Evolutionary conservation across 1,140 invertebrate genomes (phyloP).

Genomic region (Saccostrea cuccullata): DNA sequence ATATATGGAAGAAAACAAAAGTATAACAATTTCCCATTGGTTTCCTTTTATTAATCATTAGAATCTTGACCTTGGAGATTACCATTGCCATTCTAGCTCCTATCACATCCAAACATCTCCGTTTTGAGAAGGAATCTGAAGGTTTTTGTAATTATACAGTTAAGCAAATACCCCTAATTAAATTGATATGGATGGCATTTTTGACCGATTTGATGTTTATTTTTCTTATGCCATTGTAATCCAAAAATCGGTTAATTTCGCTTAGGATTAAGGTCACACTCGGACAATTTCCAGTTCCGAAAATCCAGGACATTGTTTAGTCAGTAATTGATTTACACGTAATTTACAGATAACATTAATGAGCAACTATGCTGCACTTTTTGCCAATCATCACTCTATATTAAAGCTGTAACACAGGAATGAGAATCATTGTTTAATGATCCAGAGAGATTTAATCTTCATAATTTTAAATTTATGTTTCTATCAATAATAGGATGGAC

Average conservation of each 20-base stretch:
- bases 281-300: background rate
- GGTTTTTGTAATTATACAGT: background rate
- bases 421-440: background rate
- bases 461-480: background rate
- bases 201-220: too few species aligned
- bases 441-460: background rate
- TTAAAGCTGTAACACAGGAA: background rate
- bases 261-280: slow-evolving; percentile 4
- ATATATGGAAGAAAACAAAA: background rate
- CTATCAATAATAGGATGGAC: background rate
- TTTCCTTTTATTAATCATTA: background rate
- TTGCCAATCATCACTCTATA: background rate
- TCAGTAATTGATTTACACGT: slow-evolving; percentile 15
- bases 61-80: background rate
- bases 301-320: background rate
- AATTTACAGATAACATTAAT: background rate
- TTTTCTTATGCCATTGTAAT: background rate
- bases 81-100: background rate
- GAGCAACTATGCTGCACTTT: background rate
- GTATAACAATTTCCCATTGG: background rate
- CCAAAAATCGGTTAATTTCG: slow-evolving; percentile 5
- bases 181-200: background rate
- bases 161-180: background rate
- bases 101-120: background rate
- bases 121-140: background rate